Base-by-base conservation (phyloP, 2,113 vertebrate species). In the Protobothrops mucrosquamatus region DNA sequence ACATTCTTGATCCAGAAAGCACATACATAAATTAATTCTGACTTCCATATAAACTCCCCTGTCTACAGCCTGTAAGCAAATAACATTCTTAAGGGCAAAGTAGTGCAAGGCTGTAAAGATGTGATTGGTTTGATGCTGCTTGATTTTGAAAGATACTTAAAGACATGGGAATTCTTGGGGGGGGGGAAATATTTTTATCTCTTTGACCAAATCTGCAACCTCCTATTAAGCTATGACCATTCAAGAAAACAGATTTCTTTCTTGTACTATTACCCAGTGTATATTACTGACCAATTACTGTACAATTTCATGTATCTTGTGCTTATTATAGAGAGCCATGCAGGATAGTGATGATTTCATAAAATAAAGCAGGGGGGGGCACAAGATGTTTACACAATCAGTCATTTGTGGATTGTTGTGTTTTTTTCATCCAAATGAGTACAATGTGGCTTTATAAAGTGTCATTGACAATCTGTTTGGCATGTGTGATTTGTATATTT, bases 91-190 rank as follows among this genome's bases (percentile, higher is more conserved):
- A 89, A 87, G 52, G 24, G 14, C 3, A 24, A 64, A 39, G 59
- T 91, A 51, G 61, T 26, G 56, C 2, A 0, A 0, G 91, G 59
- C 87, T 91, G 39, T 29, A 20, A 54, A 92, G 46, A 26, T 55
- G 8, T 1, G 18, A 61, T 34, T 94, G 69, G 54, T 91, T 89
- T 85, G 89, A 34, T 89, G 57, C 90, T 94, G 20, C 92, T 59
- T 74, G 57, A 91, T 81, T 39, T n/a, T 74, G 64, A 74, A 74
- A 74, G 64, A 34, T 34, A 34, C n/a, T 74, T 74, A 34, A 74
- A 74, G 64, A 34, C 5, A 74, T 39, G 14, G 69, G 14, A 34
- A 74, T 74, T 74, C 85, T 51, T 87, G 85, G 46, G 8, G 48
- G 48, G 8, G 1, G 3, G 29, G 52, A 87, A 29, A 15, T 26